Base-by-base conservation (phyloP, 1,140 invertebrate species). In the Gerris buenoi region DNA sequence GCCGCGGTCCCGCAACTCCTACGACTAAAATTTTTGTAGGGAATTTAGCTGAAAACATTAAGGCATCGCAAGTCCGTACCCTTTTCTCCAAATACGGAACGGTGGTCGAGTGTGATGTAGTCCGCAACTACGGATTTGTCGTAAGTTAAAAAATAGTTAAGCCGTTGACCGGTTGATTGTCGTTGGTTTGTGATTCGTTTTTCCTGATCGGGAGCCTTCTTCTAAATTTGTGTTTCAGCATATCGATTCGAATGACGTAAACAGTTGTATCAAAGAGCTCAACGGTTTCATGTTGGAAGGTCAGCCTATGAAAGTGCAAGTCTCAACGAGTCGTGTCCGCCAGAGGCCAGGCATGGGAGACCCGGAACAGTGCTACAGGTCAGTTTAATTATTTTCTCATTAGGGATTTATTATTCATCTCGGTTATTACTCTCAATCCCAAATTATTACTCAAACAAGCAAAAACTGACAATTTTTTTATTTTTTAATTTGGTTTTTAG, bases 331-430 rank as follows among this genome's bases (percentile, higher is more conserved):
- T 78, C 87, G 90, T 76, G 92, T 95, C 10, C 81, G 93, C 70
- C 91, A 93, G 76, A 87, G 90, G 76, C 91, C 93, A 71, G 93
- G 93, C 70, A 95, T 96, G 92, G 92, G 92, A 72, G 91, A 93
- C 79, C 90, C 91, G 75, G 91, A 93, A 76, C 90, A 92, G 76
- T 95, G 92, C 81, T 95, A 93, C 80, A 85, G 72, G 73, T 74
- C 70, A 23, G 27, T 18, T 18, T 46, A 10, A 46, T 46, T 46
- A 10, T 46, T 18, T 10, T 10, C 18, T 10, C 33, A 46, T 46
- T 18, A 46, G 33, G 5, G 33, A 10, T 46, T 46, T 46, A 46
- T 10, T 46, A 10, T 10, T 10, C 33, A 46, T 46, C 33, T 46
- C 33, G 33, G 33, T 46, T 46, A 46, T n/a, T n/a, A n/a, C n/a